Evolutionary conservation across 2,888 invertebrate genomes (phyloP).

Genomic region (Sinhomidia bicolor): DNA sequence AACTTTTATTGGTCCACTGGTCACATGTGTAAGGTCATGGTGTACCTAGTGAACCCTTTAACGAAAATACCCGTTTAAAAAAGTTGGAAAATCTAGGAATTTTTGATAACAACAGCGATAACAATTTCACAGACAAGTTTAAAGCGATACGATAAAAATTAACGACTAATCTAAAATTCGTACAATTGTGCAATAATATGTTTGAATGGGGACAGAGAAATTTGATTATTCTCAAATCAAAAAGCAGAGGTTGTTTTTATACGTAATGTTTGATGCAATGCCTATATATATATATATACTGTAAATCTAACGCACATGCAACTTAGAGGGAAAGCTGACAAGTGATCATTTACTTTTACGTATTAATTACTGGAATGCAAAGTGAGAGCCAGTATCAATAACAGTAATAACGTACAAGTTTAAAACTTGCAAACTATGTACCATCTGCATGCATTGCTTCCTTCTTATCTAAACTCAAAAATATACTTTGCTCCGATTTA

Average conservation of each 20-base stretch:
- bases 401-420: background rate
- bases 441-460: background rate
- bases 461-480: background rate
- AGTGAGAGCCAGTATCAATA: background rate
- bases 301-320: background rate
- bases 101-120: background rate
- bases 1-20: constrained; percentile 52
- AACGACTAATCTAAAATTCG: background rate
- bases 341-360: background rate
- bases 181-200: background rate
- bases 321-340: background rate
- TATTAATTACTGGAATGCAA: background rate
- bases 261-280: no score
- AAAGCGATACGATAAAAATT: background rate
- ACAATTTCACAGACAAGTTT: background rate
- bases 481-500: background rate
- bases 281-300: background rate
- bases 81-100: background rate
- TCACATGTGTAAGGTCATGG: constrained; percentile 50
- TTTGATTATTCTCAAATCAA: background rate
- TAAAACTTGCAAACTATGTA: background rate
- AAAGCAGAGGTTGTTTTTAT: no score
- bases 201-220: background rate
- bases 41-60: constrained; percentile 57
- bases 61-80: background rate